Evolutionary conservation across 2,113 vertebrate species (phyloP).

Genomic region (Origma solitaria): DNA sequence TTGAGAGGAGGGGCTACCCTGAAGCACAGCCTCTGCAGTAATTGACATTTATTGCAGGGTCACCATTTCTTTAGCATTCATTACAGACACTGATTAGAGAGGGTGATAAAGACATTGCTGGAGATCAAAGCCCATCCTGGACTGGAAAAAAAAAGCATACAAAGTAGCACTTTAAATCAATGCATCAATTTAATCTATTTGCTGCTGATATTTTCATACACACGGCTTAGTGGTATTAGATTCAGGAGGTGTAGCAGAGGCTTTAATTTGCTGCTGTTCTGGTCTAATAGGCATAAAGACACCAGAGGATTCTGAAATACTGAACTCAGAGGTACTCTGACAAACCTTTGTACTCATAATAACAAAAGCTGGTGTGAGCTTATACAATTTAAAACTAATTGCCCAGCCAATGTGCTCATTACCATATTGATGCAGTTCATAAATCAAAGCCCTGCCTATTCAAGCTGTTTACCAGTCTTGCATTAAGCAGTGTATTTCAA

Average conservation of each 20-base stretch:
- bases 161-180: neutral
- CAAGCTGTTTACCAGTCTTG: constrained; percentile 14
- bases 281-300: constrained; percentile 17
- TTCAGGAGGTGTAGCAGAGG: neutral
- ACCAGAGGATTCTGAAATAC: constrained; percentile 24
- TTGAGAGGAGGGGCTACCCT: neutral
- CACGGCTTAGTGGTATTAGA: neutral
- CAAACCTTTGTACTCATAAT: constrained; percentile 46
- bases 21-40: neutral
- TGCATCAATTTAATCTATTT: neutral
- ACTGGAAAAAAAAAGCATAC: neutral
- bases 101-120: neutral
- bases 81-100: neutral
- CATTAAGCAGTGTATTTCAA: neutral
- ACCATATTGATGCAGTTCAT: constrained; percentile 57
- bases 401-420: constrained; percentile 33
- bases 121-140: neutral
- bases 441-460: constrained; percentile 50
- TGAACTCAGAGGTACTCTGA: constrained; percentile 22
- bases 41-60: neutral
- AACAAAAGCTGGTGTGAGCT: constrained; percentile 32
- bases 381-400: constrained; percentile 53
- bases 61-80: neutral
- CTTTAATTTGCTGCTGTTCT: constrained; percentile 35
- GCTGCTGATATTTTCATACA: neutral